These are phyloP conservation scores for Ictalurus furcatus DNA, from an alignment of 2,113 vertebrate genomes.

Conservation along the genomic window DNA sequence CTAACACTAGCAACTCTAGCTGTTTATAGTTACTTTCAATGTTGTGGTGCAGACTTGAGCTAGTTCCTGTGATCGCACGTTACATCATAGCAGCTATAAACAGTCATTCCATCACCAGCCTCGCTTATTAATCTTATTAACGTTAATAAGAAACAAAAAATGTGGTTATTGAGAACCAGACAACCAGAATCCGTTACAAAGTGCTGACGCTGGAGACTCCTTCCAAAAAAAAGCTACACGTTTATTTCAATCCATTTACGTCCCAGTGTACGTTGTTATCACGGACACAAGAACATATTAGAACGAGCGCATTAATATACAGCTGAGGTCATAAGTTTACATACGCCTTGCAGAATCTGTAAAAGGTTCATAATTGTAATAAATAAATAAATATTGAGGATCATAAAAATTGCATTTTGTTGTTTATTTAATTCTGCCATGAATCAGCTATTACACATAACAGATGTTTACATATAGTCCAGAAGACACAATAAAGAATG, in stretches of 20 bases:
- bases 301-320: not conserved
- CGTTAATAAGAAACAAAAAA: not conserved
- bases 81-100: not conserved
- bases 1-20: not conserved
- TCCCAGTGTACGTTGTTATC: not conserved
- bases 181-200: too few species aligned
- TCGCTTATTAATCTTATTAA: not conserved
- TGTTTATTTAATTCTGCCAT: too few species aligned
- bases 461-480: too few species aligned
- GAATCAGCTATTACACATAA: too few species aligned
- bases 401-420: too few species aligned
- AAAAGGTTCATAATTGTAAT: too few species aligned
- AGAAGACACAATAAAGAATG: too few species aligned
- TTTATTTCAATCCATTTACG: not conserved
- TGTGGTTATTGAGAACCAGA: not conserved
- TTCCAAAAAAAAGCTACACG: not conserved
- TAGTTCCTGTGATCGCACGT: not conserved
- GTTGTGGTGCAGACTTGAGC: not conserved
- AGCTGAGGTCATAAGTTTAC: too few species aligned
- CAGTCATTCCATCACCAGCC: not conserved
- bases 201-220: not conserved
- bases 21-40: not conserved
- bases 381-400: too few species aligned
- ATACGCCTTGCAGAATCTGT: too few species aligned
- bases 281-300: not conserved